Evolutionary conservation across 2,797 vertebrate genomes (phyloP).

Genomic region (Fistularia tabacaria): DNA sequence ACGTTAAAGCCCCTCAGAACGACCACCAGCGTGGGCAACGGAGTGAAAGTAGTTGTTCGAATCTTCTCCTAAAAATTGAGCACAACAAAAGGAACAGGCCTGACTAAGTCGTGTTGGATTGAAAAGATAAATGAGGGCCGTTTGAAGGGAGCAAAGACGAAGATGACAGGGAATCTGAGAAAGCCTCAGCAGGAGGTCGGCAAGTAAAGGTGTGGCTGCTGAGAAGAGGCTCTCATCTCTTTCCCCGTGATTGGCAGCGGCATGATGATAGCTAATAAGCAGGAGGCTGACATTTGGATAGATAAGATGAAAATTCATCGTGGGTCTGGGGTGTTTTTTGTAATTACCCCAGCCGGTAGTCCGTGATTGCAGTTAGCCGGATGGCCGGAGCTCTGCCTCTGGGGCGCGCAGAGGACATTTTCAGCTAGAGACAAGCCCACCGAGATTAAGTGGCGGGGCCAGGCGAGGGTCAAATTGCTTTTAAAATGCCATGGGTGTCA

Average conservation of each 20-base stretch:
- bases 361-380: constrained; percentile 57
- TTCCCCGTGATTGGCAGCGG: constrained; percentile 63
- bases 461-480: constrained; percentile 69
- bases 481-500: constrained; percentile 75
- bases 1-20: too few species aligned
- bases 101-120: constrained; percentile 8
- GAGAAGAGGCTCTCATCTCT: constrained; percentile 42
- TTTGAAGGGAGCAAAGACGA: constrained; percentile 17
- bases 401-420: constrained; percentile 61
- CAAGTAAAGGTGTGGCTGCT: constrained; percentile 21
- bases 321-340: constrained; percentile 59
- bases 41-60: neutral
- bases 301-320: constrained; percentile 72
- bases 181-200: constrained; percentile 33
- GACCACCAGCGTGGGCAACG: neutral
- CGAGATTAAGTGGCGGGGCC: constrained; percentile 66
- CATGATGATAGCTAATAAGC: constrained; percentile 68
- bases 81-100: constrained; percentile 17
- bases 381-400: constrained; percentile 50
- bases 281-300: constrained; percentile 75
- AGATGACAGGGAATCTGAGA: constrained; percentile 18
- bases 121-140: constrained; percentile 24
- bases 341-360: constrained; percentile 64
- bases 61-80: constrained; percentile 5
- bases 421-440: constrained; percentile 60